Percentiles rank a stretch among this genome's conserved stretches.
Conservation (phyloP, 2,888 invertebrate genomes). For the Platycnemis pennipes region DNA sequence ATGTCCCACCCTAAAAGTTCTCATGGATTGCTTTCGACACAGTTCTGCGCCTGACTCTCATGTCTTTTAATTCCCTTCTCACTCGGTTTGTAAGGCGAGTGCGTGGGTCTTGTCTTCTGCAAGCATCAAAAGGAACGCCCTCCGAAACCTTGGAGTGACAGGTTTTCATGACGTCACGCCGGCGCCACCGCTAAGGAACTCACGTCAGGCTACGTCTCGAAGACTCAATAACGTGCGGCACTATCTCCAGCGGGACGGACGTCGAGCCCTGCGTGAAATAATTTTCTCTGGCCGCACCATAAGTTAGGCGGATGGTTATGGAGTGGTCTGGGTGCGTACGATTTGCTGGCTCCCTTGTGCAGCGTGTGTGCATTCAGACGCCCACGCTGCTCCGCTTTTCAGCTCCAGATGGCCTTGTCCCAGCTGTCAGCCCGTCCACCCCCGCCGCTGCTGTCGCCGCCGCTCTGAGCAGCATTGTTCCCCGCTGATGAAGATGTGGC, state of each 20-base stretch:
- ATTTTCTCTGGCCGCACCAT: neutral
- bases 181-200: neutral
- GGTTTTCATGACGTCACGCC: neutral
- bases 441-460: neutral
- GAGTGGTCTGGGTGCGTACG: neutral
- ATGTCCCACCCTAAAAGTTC: no score
- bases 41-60: no score
- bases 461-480: neutral
- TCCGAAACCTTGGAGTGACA: neutral
- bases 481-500: neutral
- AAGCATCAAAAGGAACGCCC: neutral
- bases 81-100: neutral
- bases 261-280: neutral
- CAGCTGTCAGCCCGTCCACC: neutral
- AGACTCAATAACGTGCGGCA: neutral
- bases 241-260: neutral
- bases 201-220: neutral
- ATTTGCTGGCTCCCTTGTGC: neutral
- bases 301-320: slow-evolving; percentile 7
- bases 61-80: no score
- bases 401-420: neutral
- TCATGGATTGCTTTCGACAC: no score
- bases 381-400: neutral
- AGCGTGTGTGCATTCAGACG: neutral
- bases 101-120: neutral